phyloP scores from a whole-genome alignment of 2,797 vertebrate genomes.

The Rhodeus uyekii region DNA sequence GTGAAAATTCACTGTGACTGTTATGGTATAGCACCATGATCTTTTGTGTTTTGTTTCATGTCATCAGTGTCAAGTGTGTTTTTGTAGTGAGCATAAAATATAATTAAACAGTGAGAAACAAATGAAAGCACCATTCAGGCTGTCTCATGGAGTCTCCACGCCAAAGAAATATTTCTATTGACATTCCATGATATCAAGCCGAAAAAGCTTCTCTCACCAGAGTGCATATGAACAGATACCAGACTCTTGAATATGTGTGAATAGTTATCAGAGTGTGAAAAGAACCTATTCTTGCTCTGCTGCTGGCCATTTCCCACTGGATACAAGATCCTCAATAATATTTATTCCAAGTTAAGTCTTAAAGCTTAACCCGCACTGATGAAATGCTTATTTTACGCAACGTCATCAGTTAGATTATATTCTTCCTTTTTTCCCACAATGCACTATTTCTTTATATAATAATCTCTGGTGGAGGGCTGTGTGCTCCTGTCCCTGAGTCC shows the following conservation, averaged over 20 bases:
- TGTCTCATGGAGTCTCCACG: constrained; percentile 34
- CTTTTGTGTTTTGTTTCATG: constrained; percentile 4
- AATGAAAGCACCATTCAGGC: constrained; percentile 37
- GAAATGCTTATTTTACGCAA: constrained; percentile 3
- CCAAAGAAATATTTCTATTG: constrained; percentile 42
- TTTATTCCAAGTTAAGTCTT: constrained; percentile 2
- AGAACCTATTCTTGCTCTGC: constrained; percentile 17
- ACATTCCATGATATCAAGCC: constrained; percentile 20
- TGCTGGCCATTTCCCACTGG: constrained; percentile 22
- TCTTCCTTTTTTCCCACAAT: constrained; percentile 3
- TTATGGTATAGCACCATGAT: neutral
- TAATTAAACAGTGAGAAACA: constrained; percentile 48
- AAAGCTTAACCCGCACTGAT: constrained; percentile 4
- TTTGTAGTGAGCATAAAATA: constrained; percentile 37
- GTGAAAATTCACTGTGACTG: neutral
- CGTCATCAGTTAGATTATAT: constrained; percentile 6
- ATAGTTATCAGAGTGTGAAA: constrained; percentile 36
- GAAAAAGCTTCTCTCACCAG: constrained; percentile 18
- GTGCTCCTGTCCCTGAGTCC: constrained; percentile 29
- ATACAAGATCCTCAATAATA: neutral
- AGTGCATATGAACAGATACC: constrained; percentile 15
- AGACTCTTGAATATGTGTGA: constrained; percentile 35
- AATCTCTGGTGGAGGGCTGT: neutral
- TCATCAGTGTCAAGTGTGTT: constrained; percentile 29
- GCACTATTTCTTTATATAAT: constrained; percentile 35